Evolutionary conservation across 2,113 vertebrate species (phyloP).

Genomic region (Syrmaticus mikado): DNA sequence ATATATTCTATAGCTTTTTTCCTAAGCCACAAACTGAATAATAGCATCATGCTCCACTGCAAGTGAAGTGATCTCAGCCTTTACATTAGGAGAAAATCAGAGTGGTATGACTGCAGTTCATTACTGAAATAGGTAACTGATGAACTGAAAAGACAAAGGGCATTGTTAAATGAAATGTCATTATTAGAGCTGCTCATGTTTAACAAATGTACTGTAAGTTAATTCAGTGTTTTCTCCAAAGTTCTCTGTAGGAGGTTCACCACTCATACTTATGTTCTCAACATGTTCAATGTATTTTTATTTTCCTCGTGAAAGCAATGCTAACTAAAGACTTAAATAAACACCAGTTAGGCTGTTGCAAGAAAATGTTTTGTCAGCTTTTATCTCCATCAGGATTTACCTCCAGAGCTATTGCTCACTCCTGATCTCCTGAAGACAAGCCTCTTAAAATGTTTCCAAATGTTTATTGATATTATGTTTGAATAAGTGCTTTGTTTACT

Average conservation of each 20-base stretch:
- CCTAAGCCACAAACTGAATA: conserved; percentile 83
- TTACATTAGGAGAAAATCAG: conserved; percentile 87
- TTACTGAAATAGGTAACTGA: conserved; percentile 89
- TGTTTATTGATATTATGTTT: background rate
- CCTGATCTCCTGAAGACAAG: background rate
- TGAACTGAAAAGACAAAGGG: conserved; percentile 89
- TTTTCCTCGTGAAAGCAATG: conserved; percentile 37
- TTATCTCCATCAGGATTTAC: background rate
- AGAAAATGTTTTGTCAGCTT: background rate
- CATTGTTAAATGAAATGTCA: conserved; percentile 90
- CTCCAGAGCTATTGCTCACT: background rate
- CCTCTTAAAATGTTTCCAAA: background rate
- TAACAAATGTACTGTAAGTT: conserved; percentile 88
- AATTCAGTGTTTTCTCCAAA: conserved; percentile 85
- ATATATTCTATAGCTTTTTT: conserved; percentile 81
- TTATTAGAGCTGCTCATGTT: conserved; percentile 88
- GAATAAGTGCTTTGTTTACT: conserved; percentile 2
- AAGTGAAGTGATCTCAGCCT: conserved; percentile 84
- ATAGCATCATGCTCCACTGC: conserved; percentile 85
- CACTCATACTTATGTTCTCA: conserved; percentile 54
- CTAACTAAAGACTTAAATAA: background rate
- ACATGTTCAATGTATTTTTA: conserved; percentile 40
- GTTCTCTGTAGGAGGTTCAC: conserved; percentile 75
- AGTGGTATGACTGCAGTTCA: conserved; percentile 86
- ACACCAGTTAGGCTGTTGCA: background rate